These are phyloP conservation scores for Aphyosemion australe DNA, from an alignment of 2,113 vertebrate species.

Conservation along the genomic window DNA sequence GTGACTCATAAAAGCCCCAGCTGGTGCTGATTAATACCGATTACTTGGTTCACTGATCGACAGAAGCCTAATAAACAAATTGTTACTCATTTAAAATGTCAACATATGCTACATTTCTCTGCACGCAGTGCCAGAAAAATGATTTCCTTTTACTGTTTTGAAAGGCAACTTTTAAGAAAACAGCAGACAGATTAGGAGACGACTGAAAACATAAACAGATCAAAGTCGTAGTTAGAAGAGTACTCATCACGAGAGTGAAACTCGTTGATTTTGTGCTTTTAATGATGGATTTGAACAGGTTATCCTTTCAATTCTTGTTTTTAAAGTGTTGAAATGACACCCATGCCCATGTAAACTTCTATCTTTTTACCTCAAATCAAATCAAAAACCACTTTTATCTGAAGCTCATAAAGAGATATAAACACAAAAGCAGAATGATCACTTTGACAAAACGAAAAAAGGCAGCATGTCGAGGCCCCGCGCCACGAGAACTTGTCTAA, in stretches of 20 bases:
- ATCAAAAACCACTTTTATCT: background rate
- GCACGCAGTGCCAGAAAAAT: background rate
- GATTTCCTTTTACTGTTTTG: background rate
- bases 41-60: constrained; percentile 5
- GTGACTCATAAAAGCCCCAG: background rate
- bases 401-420: background rate
- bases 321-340: too few relatives aligned
- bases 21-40: constrained; percentile 14
- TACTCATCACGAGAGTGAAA: too few relatives aligned
- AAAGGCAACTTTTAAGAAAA: background rate
- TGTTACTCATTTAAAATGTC: background rate
- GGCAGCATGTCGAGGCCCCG: background rate
- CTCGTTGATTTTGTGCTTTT: too few relatives aligned
- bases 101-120: background rate
- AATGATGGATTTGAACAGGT: too few relatives aligned
- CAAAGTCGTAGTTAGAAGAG: too few relatives aligned
- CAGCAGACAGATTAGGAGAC: background rate
- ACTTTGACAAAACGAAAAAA: constrained; percentile 17
- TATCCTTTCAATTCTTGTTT: too few relatives aligned
- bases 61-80: background rate
- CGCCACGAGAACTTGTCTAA: constrained; percentile 32
- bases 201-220: background rate
- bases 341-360: too few relatives aligned
- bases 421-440: background rate
- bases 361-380: too few relatives aligned